Conservation (phyloP, 2,797 vertebrate species). For the Alcedo atthis region DNA sequence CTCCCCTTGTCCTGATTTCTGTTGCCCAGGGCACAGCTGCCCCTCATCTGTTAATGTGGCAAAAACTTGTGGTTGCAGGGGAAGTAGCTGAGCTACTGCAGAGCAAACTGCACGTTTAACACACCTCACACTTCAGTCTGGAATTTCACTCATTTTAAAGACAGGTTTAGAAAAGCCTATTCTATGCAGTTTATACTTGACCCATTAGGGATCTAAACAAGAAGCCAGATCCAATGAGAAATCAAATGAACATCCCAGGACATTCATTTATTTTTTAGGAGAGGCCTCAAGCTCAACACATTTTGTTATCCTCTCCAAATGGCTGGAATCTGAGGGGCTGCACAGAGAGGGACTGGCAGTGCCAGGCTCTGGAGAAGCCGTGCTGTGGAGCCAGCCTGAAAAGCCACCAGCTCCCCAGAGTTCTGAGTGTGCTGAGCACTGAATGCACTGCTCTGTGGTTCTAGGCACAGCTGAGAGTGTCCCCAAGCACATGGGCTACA, state of each 20-base stretch:
- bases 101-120: background rate
- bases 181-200: background rate
- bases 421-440: background rate
- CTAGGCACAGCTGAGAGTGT: background rate
- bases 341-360: background rate
- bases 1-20: background rate
- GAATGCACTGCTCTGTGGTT: background rate
- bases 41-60: background rate
- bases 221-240: background rate
- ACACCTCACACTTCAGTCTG: background rate
- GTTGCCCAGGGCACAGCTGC: background rate
- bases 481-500: background rate
- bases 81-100: background rate
- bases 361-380: background rate
- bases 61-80: background rate
- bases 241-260: background rate
- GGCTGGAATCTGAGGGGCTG: background rate
- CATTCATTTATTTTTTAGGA: constrained; percentile 5
- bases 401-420: background rate
- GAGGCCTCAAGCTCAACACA: background rate
- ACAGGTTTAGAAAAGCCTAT: background rate
- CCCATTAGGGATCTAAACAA: background rate
- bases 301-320: background rate
- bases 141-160: background rate
- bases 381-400: background rate